Percentiles rank a stretch among this genome's conserved stretches.
phyloP scores from a whole-genome alignment of 1,140 invertebrate genomes.

The Drosophila virilis region DNA sequence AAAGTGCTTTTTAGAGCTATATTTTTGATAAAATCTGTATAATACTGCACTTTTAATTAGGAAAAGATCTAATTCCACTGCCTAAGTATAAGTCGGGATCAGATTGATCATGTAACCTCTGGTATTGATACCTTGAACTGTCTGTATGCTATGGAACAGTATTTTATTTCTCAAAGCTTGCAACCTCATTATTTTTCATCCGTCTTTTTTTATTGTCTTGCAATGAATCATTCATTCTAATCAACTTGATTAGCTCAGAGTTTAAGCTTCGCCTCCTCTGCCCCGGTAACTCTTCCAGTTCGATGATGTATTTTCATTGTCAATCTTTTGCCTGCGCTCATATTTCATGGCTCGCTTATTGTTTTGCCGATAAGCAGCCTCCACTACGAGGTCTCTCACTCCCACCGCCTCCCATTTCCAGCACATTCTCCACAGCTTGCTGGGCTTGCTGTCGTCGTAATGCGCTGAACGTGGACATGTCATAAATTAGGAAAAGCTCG shows the following conservation, averaged over 20 bases:
- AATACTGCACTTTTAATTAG: no score
- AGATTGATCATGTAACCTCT: not conserved
- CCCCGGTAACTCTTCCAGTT: constrained; percentile 8
- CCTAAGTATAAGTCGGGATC: not conserved
- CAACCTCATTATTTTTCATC: no score
- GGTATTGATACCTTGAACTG: not conserved
- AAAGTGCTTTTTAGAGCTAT: no score
- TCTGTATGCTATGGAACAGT: no score
- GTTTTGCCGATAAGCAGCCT: constrained; percentile 58
- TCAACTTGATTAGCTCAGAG: constrained; percentile 16
- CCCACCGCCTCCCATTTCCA: not conserved
- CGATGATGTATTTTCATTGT: constrained; percentile 24
- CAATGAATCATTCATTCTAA: not conserved
- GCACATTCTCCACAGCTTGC: constrained; percentile 1
- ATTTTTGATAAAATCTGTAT: no score
- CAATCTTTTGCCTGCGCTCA: constrained; percentile 44
- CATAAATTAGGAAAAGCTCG: constrained; percentile 71
- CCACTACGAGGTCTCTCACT: constrained; percentile 10
- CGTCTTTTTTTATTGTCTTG: not conserved
- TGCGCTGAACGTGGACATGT: constrained; percentile 64
- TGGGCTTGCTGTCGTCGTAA: constrained; percentile 29
- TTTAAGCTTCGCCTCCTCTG: not conserved
- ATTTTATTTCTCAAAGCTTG: not conserved
- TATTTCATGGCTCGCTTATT: constrained; percentile 65
- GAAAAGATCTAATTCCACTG: not conserved